Evolutionary conservation across 2,888 invertebrate species (phyloP).

Genomic region (Chymomyza procnemis): DNA sequence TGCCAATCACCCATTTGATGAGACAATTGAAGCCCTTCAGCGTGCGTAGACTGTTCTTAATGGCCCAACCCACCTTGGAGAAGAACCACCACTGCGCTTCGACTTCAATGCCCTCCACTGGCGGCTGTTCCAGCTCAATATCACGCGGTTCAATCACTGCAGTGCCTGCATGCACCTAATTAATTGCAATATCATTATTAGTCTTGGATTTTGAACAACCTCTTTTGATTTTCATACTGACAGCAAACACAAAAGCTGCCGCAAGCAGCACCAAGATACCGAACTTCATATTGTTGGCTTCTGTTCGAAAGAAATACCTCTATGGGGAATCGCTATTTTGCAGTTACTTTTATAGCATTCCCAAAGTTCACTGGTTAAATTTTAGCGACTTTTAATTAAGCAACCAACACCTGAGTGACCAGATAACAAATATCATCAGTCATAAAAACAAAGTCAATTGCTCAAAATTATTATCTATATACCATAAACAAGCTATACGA

Average conservation of each 20-base stretch:
- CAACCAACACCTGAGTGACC: no score
- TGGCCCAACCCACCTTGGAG: conserved; percentile 15
- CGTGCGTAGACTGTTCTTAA: conserved; percentile 44
- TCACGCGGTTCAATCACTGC: neutral
- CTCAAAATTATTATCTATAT: no score
- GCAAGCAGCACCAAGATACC: conserved; percentile 46
- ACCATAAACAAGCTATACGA: no score
- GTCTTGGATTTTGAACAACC: neutral
- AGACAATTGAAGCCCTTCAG: conserved; percentile 66
- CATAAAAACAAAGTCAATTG: no score
- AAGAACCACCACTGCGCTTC: conserved; percentile 26
- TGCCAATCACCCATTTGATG: conserved; percentile 51
- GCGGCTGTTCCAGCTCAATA: neutral
- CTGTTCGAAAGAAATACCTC: neutral
- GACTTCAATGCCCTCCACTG: conserved; percentile 23
- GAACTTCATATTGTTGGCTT: conserved; percentile 51
- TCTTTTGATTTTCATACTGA: conserved; percentile 28
- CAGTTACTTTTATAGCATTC: neutral
- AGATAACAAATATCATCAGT: no score
- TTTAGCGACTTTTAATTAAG: neutral
- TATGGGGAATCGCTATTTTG: neutral
- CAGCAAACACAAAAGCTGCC: conserved; percentile 50
- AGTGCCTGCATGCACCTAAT: conserved; percentile 38
- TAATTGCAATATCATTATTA: neutral
- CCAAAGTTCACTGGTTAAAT: neutral